phyloP scores from a whole-genome alignment of 2,113 vertebrate genomes.

The Catharus minimus region DNA sequence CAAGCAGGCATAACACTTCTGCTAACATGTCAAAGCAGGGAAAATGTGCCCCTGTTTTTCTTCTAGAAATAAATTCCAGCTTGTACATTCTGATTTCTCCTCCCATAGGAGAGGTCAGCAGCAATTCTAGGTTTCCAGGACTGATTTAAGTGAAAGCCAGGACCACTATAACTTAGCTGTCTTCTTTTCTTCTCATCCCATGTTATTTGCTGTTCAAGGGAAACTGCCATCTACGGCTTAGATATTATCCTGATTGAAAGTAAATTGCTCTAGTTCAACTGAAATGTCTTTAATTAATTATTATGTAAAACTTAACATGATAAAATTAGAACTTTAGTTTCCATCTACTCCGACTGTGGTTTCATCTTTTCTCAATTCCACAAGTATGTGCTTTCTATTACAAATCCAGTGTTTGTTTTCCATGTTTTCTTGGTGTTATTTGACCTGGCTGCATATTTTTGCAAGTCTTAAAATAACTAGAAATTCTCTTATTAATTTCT shows the following conservation, averaged over 20 bases:
- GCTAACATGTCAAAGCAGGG: background rate
- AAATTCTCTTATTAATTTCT: background rate
- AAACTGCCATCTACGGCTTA: background rate
- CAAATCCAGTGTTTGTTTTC: background rate
- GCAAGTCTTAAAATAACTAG: background rate
- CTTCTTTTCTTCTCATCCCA: background rate
- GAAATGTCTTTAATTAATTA: background rate
- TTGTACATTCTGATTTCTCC: background rate
- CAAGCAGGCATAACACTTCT: background rate
- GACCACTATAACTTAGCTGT: background rate
- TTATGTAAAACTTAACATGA: fast-evolving
- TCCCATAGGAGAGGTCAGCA: background rate
- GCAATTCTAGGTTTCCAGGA: background rate
- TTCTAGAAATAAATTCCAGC: background rate
- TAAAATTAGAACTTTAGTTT: background rate
- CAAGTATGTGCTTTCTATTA: background rate
- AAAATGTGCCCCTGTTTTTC: background rate
- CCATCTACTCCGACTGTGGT: background rate
- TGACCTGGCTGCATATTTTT: background rate
- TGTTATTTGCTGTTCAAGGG: fast-evolving
- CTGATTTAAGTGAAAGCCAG: background rate
- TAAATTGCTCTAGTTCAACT: background rate
- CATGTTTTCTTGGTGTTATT: background rate
- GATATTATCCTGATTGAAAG: background rate
- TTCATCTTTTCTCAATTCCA: background rate